Conservation (phyloP, 2,113 vertebrate genomes). For the Mesitornis unicolor region DNA sequence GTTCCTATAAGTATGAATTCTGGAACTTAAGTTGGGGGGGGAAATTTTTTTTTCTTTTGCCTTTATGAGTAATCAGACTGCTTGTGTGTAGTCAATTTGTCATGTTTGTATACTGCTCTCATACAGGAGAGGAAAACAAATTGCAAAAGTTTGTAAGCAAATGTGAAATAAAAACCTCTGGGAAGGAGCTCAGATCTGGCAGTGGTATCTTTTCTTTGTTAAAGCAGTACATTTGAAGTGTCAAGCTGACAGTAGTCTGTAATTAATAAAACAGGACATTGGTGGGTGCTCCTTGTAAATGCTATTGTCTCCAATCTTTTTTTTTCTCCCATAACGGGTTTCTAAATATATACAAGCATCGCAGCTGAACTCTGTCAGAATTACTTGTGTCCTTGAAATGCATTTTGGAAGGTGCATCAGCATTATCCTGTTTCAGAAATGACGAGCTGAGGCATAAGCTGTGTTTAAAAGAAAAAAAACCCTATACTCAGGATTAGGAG, state of each 20-base stretch:
- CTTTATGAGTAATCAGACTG: background rate
- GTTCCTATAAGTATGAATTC: background rate
- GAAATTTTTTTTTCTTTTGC: background rate
- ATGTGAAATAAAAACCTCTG: background rate
- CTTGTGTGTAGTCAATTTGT: background rate
- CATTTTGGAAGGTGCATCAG: background rate
- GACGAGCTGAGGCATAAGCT: background rate
- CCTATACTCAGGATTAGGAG: background rate
- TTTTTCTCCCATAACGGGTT: background rate
- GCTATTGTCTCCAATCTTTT: background rate
- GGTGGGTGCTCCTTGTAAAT: background rate
- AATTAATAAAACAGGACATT: background rate
- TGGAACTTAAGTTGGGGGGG: background rate
- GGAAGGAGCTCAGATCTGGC: background rate
- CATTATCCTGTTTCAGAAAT: slow-evolving; percentile 29
- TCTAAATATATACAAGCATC: background rate
- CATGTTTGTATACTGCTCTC: background rate
- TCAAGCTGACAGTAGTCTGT: background rate
- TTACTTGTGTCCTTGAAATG: slow-evolving; percentile 44
- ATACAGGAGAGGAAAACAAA: background rate
- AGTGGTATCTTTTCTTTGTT: background rate
- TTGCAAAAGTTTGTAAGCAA: background rate
- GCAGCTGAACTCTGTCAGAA: background rate
- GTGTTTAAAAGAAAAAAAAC: background rate
- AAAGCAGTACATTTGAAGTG: background rate